These are phyloP conservation scores for Apostichopus leukothele DNA, from an alignment of 53 echinoderm and acorn worm genomes.

Conservation along the genomic window DNA sequence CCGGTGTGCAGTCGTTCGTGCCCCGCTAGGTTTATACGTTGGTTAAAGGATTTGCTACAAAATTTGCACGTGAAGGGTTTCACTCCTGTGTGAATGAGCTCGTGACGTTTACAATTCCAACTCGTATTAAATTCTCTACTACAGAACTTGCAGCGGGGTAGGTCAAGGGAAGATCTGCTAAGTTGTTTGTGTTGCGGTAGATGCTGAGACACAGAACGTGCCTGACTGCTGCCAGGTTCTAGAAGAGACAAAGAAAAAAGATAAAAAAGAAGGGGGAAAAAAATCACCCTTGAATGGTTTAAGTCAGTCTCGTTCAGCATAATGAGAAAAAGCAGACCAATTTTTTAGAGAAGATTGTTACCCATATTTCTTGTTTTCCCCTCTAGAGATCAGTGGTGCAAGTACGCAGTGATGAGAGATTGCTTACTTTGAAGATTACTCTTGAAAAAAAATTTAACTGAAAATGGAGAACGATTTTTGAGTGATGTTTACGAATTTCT, in stretches of 20 bases:
- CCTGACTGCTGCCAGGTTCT: not conserved
- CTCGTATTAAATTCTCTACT: slow-evolving; percentile 1
- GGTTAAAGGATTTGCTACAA: slow-evolving; percentile 33
- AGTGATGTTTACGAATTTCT: too few relatives aligned
- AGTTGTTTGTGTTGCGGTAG: not conserved
- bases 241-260: too few relatives aligned
- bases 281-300: too few relatives aligned
- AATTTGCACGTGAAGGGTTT: slow-evolving; percentile 29
- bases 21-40: slow-evolving; percentile 63
- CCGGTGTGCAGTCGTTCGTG: slow-evolving; percentile 52
- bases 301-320: too few relatives aligned
- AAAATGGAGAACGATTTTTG: too few relatives aligned
- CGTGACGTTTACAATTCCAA: slow-evolving; percentile 38
- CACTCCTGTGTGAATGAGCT: slow-evolving; percentile 33
- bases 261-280: not conserved
- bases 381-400: too few relatives aligned
- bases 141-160: slow-evolving; percentile 20
- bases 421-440: too few relatives aligned
- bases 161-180: not conserved
- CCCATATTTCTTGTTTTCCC: too few relatives aligned
- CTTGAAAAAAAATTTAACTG: too few relatives aligned
- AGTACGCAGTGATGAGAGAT: too few relatives aligned
- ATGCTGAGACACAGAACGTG: not conserved
- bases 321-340: too few relatives aligned
- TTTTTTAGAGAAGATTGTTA: too few relatives aligned